Conservation (phyloP, 1,140 invertebrate species). For the Chymomyza costata region DNA sequence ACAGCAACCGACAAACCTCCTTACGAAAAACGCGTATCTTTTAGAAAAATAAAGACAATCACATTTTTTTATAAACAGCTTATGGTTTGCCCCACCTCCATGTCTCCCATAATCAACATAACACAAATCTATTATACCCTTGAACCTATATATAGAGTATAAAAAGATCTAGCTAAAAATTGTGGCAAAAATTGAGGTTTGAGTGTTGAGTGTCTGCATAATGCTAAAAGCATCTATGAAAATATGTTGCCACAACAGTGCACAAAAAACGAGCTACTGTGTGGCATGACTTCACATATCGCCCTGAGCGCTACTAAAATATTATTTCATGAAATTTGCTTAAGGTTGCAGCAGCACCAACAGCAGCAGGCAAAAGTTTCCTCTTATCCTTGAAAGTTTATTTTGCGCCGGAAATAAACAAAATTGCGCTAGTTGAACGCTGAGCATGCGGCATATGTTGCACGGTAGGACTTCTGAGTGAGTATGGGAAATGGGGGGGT, state of each 20-base stretch:
- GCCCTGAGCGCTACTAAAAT: conserved; percentile 68
- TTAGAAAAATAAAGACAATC: not conserved
- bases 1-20: too few relatives aligned
- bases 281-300: conserved; percentile 59
- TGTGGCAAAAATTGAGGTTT: too few relatives aligned
- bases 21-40: too few relatives aligned
- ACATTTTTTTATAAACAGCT: not conserved
- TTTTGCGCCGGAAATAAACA: conserved; percentile 71
- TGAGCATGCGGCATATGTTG: conserved; percentile 16
- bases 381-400: conserved; percentile 73
- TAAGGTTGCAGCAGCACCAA: conserved; percentile 55
- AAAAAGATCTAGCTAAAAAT: too few relatives aligned
- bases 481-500: not conserved
- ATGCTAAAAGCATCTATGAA: too few relatives aligned
- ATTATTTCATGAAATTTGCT: conserved; percentile 72
- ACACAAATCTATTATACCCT: too few relatives aligned
- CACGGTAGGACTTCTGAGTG: not conserved
- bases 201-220: too few relatives aligned
- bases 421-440: conserved; percentile 54
- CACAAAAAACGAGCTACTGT: too few relatives aligned
- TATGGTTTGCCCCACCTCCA: too few relatives aligned
- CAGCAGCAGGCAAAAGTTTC: conserved; percentile 58
- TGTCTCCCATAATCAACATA: too few relatives aligned
- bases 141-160: too few relatives aligned
- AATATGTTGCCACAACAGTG: too few relatives aligned